These are phyloP conservation scores for Nomada lathburiana DNA, from an alignment of 2,888 invertebrate species.

Conservation along the genomic window DNA sequence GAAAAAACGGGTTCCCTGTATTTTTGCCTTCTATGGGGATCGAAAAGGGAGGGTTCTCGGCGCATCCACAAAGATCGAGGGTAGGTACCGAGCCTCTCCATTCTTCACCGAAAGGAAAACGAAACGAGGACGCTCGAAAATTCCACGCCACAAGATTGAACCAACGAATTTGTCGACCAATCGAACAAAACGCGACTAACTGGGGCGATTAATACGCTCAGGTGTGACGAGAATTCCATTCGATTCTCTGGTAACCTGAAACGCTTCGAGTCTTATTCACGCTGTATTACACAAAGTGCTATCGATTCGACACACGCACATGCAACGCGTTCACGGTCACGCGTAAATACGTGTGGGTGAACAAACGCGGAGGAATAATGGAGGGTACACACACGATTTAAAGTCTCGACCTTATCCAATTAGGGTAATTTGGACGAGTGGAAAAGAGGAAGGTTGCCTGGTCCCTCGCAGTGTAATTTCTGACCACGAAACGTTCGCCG, in stretches of 20 bases:
- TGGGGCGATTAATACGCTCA: constrained; percentile 19
- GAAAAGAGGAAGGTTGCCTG: constrained; percentile 23
- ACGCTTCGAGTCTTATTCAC: constrained; percentile 36
- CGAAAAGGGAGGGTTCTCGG: background rate
- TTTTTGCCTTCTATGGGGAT: constrained; percentile 5
- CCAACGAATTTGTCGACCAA: background rate
- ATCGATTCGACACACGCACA: constrained; percentile 51
- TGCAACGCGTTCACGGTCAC: background rate
- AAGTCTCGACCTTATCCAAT: constrained; percentile 45
- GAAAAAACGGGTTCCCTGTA: background rate
- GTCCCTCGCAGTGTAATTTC: constrained; percentile 29
- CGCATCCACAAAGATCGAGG: background rate
- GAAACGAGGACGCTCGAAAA: background rate
- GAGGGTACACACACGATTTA: background rate
- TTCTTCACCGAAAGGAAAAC: background rate
- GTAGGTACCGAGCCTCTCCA: background rate
- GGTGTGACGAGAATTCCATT: constrained; percentile 4
- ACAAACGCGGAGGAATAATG: too few relatives aligned
- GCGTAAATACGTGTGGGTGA: background rate
- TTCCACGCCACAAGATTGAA: too few relatives aligned
- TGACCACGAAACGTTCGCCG: constrained; percentile 12
- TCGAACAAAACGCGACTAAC: background rate
- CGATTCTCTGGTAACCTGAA: constrained; percentile 33
- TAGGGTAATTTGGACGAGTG: constrained; percentile 47
- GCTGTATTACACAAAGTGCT: constrained; percentile 47